These are phyloP conservation scores for Globicephala melas DNA, from an alignment of 2,113 vertebrate genomes.

Conservation along the genomic window DNA sequence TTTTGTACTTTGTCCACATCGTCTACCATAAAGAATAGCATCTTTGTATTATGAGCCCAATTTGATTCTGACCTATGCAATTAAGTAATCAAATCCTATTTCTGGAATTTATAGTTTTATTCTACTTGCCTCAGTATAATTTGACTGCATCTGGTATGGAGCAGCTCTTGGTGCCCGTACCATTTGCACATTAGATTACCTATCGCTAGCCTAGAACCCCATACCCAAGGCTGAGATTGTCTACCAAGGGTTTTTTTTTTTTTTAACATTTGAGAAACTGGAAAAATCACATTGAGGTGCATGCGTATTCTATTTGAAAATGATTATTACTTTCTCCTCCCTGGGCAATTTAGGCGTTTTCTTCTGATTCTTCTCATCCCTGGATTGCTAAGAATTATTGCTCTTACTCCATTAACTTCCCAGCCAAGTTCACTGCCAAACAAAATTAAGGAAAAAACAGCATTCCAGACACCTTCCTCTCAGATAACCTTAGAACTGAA, in stretches of 20 bases:
- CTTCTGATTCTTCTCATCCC: constrained; percentile 24
- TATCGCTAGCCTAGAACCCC: not conserved
- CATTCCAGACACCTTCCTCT: not conserved
- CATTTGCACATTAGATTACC: not conserved
- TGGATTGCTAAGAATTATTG: constrained; percentile 15
- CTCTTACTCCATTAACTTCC: constrained; percentile 32
- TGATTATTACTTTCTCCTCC: not conserved
- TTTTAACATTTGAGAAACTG: not conserved
- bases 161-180: not conserved
- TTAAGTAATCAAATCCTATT: constrained; percentile 38
- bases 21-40: not conserved
- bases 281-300: not conserved
- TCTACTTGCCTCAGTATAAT: not conserved
- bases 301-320: not conserved
- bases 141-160: not conserved
- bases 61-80: constrained; percentile 18
- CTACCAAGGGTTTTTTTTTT: not conserved
- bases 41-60: not conserved
- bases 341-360: not conserved
- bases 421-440: constrained; percentile 33
- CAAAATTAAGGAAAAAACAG: constrained; percentile 40
- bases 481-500: constrained; percentile 32
- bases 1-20: not conserved
- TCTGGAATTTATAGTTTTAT: not conserved
- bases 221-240: not conserved